Evolutionary conservation across 2,888 invertebrate genomes (phyloP).

Genomic region (Sphaeridia pumilis): DNA sequence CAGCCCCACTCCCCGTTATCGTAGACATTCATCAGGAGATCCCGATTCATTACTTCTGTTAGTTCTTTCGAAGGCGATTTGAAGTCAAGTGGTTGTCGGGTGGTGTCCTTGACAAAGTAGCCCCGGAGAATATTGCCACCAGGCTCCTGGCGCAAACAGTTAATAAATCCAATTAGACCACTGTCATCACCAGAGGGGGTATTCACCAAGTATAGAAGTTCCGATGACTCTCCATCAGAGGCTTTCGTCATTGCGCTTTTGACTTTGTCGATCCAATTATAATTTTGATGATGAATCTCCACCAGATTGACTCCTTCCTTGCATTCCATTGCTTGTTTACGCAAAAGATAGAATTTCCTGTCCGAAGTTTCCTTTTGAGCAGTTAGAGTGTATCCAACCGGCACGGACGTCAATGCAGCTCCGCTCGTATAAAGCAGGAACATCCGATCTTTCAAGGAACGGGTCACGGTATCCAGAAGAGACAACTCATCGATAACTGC

Average conservation of each 20-base stretch:
- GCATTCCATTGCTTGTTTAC: conserved; percentile 41
- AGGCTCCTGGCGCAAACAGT: conserved; percentile 78
- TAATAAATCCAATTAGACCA: conserved; percentile 77
- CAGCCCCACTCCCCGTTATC: conserved; percentile 72
- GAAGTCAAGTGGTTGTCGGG: conserved; percentile 49
- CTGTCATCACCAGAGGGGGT: conserved; percentile 55
- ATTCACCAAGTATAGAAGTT: conserved; percentile 48
- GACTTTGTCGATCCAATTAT: conserved; percentile 67
- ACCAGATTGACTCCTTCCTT: conserved; percentile 44
- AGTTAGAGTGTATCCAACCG: conserved; percentile 46
- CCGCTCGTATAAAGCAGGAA: conserved; percentile 47
- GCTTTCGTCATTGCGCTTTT: conserved; percentile 61
- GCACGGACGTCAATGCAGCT: conserved; percentile 2
- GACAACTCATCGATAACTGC: conserved; percentile 53
- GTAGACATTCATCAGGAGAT: conserved; percentile 74
- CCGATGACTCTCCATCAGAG: conserved; percentile 40
- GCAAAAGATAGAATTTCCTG: conserved; percentile 55
- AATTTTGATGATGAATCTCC: conserved; percentile 56
- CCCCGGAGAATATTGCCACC: conserved; percentile 60
- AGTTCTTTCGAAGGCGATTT: conserved; percentile 53
- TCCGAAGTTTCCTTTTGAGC: conserved; percentile 53
- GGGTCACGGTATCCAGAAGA: conserved; percentile 43
- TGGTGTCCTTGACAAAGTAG: conserved; percentile 55
- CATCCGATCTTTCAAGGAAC: conserved; percentile 55
- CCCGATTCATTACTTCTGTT: conserved; percentile 44